phyloP scores from a whole-genome alignment of 2,797 vertebrate genomes.

The Macroramphosus scolopax region DNA sequence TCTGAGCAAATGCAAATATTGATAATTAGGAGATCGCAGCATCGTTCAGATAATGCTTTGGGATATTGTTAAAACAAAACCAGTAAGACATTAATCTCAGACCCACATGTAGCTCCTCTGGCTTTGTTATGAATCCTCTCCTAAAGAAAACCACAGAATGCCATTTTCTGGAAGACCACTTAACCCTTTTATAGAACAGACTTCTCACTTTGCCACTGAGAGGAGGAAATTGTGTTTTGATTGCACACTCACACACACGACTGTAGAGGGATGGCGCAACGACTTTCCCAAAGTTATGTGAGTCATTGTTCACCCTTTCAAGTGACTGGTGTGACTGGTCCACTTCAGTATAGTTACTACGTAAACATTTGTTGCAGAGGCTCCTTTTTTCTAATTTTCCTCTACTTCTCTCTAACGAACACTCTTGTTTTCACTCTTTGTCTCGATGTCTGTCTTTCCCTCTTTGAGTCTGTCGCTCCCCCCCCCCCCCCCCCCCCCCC shows the following conservation, averaged over 20 bases:
- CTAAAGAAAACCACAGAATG: conserved; percentile 45
- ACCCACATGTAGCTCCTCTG: conserved; percentile 53
- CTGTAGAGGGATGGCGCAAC: conserved; percentile 30
- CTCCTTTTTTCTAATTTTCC: conserved; percentile 28
- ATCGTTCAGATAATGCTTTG: conserved; percentile 8
- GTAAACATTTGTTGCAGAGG: conserved; percentile 64
- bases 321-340: conserved; percentile 45
- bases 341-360: conserved; percentile 58
- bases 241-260: conserved; percentile 15
- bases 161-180: conserved; percentile 51
- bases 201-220: conserved; percentile 38
- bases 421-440: conserved; percentile 14
- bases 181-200: conserved; percentile 26
- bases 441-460: conserved; percentile 24
- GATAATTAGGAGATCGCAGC: conserved; percentile 25
- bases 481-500: too few species aligned
- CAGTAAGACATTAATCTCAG: conserved; percentile 35
- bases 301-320: conserved; percentile 59
- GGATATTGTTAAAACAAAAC: conserved; percentile 23
- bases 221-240: conserved; percentile 53
- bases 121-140: conserved; percentile 39
- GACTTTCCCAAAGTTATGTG: conserved; percentile 41
- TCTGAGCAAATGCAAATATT: too few species aligned
- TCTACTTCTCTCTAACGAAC: conserved; percentile 29
- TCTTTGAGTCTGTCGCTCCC: conserved; percentile 21